Percentiles rank a stretch among this genome's conserved stretches.
phyloP scores from a whole-genome alignment of 2,888 invertebrate genomes.

The Crioceris asparagi region DNA sequence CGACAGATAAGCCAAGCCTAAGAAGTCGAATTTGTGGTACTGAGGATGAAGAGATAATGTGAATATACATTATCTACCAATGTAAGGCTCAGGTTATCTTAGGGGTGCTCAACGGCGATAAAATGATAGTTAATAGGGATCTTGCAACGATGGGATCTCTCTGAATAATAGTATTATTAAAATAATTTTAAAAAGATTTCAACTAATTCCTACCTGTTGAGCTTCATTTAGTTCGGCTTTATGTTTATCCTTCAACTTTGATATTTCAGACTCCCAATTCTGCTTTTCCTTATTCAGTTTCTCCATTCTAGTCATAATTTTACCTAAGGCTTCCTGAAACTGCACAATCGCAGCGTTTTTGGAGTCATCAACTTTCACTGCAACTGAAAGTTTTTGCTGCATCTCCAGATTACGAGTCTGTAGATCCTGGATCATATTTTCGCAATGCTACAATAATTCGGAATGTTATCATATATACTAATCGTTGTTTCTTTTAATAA shows the following conservation, averaged over 20 bases:
- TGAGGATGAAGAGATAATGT: too few species aligned
- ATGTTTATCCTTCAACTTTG: slow-evolving; percentile 23
- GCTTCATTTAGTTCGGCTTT: slow-evolving; percentile 27
- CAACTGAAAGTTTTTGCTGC: slow-evolving; percentile 70
- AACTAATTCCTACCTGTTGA: slow-evolving; percentile 24
- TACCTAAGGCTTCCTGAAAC: slow-evolving; percentile 53
- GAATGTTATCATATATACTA: not conserved
- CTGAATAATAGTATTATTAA: too few species aligned
- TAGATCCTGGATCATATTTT: slow-evolving; percentile 61
- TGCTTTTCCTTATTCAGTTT: slow-evolving; percentile 30
- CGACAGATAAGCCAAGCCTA: too few species aligned
- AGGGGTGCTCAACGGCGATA: too few species aligned
- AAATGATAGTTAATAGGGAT: too few species aligned
- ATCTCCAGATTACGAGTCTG: slow-evolving; percentile 64
- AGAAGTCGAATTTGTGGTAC: too few species aligned
- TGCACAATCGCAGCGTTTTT: slow-evolving; percentile 61
- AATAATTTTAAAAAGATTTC: not conserved
- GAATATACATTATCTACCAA: too few species aligned
- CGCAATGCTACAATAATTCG: slow-evolving; percentile 51
- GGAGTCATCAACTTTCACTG: slow-evolving; percentile 62
- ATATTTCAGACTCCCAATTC: slow-evolving; percentile 25
- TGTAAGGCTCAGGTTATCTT: too few species aligned
- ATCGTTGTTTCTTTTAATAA: slow-evolving; percentile 12
- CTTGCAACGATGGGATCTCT: too few species aligned
- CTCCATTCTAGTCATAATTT: slow-evolving; percentile 34